Conservation (phyloP, 2,797 vertebrate species). For the Triplophysa bombifrons region DNA sequence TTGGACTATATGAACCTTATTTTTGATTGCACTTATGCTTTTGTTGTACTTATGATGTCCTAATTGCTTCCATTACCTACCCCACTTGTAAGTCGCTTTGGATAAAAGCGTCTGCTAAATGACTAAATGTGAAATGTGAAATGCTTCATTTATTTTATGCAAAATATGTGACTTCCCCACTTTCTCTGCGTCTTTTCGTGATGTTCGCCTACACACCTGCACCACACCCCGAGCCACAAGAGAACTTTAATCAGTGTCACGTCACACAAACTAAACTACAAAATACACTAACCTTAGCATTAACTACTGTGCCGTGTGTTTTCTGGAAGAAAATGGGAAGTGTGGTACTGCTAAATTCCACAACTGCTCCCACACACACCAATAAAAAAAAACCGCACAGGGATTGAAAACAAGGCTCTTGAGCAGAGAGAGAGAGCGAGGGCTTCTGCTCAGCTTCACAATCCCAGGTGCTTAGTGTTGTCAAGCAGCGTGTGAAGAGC, state of each 20-base stretch:
- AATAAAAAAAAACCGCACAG: constrained; percentile 78
- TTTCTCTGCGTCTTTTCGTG: neutral
- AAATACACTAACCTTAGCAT: constrained; percentile 28
- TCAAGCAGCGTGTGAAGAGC: constrained; percentile 85
- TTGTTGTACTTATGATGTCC: no score
- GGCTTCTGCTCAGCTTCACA: constrained; percentile 87
- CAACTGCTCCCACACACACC: constrained; percentile 64
- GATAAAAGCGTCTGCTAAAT: no score
- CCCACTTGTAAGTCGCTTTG: no score
- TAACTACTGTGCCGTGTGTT: neutral
- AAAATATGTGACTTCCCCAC: no score
- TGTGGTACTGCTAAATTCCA: constrained; percentile 16
- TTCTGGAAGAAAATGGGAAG: constrained; percentile 17
- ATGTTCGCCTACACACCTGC: neutral
- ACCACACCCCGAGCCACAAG: neutral
- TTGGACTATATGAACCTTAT: no score
- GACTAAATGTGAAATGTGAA: no score
- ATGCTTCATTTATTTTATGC: neutral
- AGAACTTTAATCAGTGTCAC: neutral
- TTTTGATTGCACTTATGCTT: no score
- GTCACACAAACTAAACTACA: constrained; percentile 8
- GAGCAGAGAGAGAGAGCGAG: constrained; percentile 70
- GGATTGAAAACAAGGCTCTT: constrained; percentile 90
- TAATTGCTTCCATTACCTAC: no score
- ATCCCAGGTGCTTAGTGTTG: constrained; percentile 92